Conservation (phyloP, 2,888 invertebrate genomes). For the Spilarctia lutea region DNA sequence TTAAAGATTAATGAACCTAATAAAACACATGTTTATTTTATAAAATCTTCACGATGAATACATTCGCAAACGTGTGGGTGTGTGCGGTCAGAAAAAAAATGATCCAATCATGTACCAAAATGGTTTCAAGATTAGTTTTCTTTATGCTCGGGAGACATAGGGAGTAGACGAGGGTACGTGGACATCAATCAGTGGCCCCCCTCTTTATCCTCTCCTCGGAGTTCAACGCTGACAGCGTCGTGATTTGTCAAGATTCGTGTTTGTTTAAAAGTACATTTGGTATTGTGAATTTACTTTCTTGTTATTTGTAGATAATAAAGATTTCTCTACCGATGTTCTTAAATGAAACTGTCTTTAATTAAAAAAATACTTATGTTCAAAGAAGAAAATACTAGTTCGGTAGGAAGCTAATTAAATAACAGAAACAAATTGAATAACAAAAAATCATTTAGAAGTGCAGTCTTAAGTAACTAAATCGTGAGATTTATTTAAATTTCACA, state of each 20-base stretch:
- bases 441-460: too few species aligned
- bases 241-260: slow-evolving; percentile 69
- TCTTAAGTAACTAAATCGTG: too few species aligned
- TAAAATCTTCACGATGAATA: slow-evolving; percentile 34
- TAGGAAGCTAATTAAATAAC: too few species aligned
- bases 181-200: slow-evolving; percentile 63
- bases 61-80: slow-evolving; percentile 41
- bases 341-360: neutral
- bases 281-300: slow-evolving; percentile 42
- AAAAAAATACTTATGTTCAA: too few species aligned
- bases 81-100: slow-evolving; percentile 51
- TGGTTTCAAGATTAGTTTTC: slow-evolving; percentile 55
- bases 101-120: slow-evolving; percentile 54
- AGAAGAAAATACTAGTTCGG: too few species aligned
- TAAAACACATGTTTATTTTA: slow-evolving; percentile 16
- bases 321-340: slow-evolving; percentile 1
- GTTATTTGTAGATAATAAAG: slow-evolving; percentile 11
- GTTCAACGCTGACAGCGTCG: slow-evolving; percentile 55
- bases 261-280: slow-evolving; percentile 59
- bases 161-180: slow-evolving; percentile 57
- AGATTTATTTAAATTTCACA: too few species aligned
- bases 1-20: neutral
- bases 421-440: too few species aligned
- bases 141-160: slow-evolving; percentile 53
- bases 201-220: slow-evolving; percentile 29